Evolutionary conservation across 2,888 invertebrate species (phyloP), one percentile per base, ranked within the genome.

Genomic region (Aphodius sticticus): DNA sequence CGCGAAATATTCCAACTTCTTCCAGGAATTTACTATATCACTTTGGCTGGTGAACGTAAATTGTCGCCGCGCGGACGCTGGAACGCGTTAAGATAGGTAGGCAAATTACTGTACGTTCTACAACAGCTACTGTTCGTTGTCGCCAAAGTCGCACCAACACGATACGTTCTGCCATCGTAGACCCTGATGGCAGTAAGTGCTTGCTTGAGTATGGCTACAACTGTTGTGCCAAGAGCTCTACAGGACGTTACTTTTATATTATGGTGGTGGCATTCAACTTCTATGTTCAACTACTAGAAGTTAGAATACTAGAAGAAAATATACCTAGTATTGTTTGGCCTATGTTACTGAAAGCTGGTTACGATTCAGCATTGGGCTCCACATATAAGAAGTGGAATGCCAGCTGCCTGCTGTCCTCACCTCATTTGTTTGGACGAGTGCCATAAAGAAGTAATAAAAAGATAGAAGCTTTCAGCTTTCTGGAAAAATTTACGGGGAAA

Each of bases 1-100:
- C 84, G 86, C 86, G 83, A 87, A 87, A 87, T 87, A 87, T 87
- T 87, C 86, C 84, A 86, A 86, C 86, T 86, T 86, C 87, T 87
- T 86, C 84, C 85, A 87, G 86, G 87, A 87, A 88, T 88, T 86
- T 86, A 87, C 87, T 85, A 86, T 85, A 85, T 84, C 84, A 84
- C 84, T 74, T 74, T 37, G 74, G 74, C 36, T 80, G 82, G 83
- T 80, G 79, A 81, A 81, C 80, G 86, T 84, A 85, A 86, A 86
- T 86, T 74, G 80, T 69, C 71, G 79, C 70, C 38, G 71, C 36
- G 37, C 74, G 74, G 37, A 36, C 36, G 38, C 82, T 81, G 81
- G 83, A 84, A 84, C 83, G 79, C 79, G 75, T 79, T 77, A 77
- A 80, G 80, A 78, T 80, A 80, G 80, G 80, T 80, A 78, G 78